Evolutionary conservation across 2,888 invertebrate genomes (phyloP).

Genomic region (Dasysyrphus albostriatus): DNA sequence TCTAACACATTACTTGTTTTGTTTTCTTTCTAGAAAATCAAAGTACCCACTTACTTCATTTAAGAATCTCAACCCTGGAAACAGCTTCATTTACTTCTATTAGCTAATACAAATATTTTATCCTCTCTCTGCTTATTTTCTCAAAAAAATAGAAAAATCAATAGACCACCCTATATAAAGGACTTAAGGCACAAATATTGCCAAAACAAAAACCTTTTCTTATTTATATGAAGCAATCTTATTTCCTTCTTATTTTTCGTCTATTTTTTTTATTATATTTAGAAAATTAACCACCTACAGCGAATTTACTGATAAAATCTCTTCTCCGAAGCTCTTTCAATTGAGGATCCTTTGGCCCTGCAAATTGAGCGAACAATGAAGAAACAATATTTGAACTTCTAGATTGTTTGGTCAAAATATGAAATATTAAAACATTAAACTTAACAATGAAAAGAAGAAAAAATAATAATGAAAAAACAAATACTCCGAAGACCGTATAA

Average conservation of each 20-base stretch:
- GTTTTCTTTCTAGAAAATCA: neutral
- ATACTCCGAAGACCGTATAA: neutral
- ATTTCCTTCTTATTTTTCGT: conserved; percentile 55
- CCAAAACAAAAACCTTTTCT: conserved; percentile 40
- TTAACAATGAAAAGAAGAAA: conserved; percentile 29
- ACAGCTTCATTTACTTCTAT: neutral
- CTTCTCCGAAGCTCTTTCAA: neutral
- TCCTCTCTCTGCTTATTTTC: neutral
- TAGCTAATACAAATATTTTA: neutral
- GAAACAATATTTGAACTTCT: conserved; percentile 70
- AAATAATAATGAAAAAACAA: conserved; percentile 13
- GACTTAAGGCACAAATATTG: conserved; percentile 38
- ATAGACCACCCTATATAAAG: neutral
- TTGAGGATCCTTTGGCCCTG: neutral
- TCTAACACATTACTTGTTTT: neutral
- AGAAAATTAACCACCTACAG: conserved; percentile 45
- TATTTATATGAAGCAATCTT: conserved; percentile 37
- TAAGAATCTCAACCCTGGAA: neutral
- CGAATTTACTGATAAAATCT: conserved; percentile 16
- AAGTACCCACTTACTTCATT: neutral
- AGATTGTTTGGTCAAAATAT: conserved; percentile 63
- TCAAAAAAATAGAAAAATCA: neutral
- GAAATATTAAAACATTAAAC: conserved; percentile 31
- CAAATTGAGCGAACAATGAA: conserved; percentile 63
- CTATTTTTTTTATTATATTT: conserved; percentile 17